Evolutionary conservation across 2,797 vertebrate species (phyloP), one percentile per base, ranked within the genome.

Genomic region (Chelmon rostratus): DNA sequence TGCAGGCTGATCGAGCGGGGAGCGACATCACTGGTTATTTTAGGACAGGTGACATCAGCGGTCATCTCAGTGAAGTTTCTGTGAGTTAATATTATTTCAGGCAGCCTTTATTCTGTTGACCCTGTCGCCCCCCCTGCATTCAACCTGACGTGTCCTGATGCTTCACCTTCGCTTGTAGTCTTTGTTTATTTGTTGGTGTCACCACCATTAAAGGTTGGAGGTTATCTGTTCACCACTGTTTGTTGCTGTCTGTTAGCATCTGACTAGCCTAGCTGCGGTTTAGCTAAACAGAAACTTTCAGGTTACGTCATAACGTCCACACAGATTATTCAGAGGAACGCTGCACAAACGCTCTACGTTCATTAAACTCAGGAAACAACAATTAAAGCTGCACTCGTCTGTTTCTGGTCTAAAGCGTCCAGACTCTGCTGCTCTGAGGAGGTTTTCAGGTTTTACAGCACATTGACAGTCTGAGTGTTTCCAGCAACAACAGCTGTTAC

Each of bases 11-110:
- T 56, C 65, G 33, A 40, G 33, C 15, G 7, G 15, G 25, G 35
- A 56, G 5, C 12, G 31, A 82, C 72, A 76, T 77, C 71, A 65
- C 38, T 23, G 12, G n/a, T 72, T 82, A 76, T 77, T 86, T 76
- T 57, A 56, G 63, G 57, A 68, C 44, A 40, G 44, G 28, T 47
- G 71, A 15, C 37, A 37, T 53, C 70, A 82, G 71, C 73, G 82
- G 73, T 52, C 68, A 57, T 56, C 63, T 23, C 25, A 10, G 8
- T 68, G 13, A 66, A 23, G 3, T 31, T 15, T 42, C 53, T 59
- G 58, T 33, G 28, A 6, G 52, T 53, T 56, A 1, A 33, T 28
- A 9, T 46, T 62, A 66, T 65, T 52, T 40, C 49, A 63, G 70
- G 58, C 53, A 50, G 66, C 25, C 33, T 28, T 72, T 73, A 46